These are phyloP conservation scores for Acleris holmiana DNA, from an alignment of 2,888 invertebrate genomes.

Conservation along the genomic window DNA sequence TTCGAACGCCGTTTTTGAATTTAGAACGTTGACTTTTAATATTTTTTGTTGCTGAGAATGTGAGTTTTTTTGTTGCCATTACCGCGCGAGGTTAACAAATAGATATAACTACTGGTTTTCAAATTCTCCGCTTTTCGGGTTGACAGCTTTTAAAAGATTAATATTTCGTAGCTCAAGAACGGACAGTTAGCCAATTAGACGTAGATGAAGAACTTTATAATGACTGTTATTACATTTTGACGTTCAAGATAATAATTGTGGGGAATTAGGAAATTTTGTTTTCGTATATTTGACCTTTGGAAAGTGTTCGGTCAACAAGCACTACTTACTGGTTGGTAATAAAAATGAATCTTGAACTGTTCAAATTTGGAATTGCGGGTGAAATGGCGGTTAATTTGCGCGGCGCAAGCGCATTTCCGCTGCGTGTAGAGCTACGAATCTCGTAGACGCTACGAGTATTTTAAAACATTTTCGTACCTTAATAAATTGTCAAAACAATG, in stretches of 20 bases:
- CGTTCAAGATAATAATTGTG: conserved; percentile 43
- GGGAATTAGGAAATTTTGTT: conserved; percentile 45
- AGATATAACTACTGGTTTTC: conserved; percentile 54
- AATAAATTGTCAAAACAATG: no score
- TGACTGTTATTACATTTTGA: conserved; percentile 50
- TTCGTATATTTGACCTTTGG: conserved; percentile 38
- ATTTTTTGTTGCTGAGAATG: conserved; percentile 51
- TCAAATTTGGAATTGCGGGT: conserved; percentile 26
- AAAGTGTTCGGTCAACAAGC: conserved; percentile 9
- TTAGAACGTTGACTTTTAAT: conserved; percentile 78
- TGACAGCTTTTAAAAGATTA: conserved; percentile 48
- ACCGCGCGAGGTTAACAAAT: conserved; percentile 44
- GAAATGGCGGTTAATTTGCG: conserved; percentile 32
- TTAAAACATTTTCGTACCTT: neutral
- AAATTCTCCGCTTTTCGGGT: conserved; percentile 47
- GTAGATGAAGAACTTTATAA: conserved; percentile 51
- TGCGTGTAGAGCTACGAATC: conserved; percentile 67
- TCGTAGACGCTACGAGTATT: conserved; percentile 66
- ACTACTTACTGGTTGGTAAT: conserved; percentile 17
- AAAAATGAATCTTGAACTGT: conserved; percentile 17
- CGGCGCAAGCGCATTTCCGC: conserved; percentile 51
- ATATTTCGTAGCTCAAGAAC: conserved; percentile 47
- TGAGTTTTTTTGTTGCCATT: conserved; percentile 39
- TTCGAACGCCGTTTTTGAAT: conserved; percentile 80
- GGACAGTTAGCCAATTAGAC: conserved; percentile 55